Base-by-base conservation (phyloP, 2,797 vertebrate genomes). In the Sciurus carolinensis region DNA sequence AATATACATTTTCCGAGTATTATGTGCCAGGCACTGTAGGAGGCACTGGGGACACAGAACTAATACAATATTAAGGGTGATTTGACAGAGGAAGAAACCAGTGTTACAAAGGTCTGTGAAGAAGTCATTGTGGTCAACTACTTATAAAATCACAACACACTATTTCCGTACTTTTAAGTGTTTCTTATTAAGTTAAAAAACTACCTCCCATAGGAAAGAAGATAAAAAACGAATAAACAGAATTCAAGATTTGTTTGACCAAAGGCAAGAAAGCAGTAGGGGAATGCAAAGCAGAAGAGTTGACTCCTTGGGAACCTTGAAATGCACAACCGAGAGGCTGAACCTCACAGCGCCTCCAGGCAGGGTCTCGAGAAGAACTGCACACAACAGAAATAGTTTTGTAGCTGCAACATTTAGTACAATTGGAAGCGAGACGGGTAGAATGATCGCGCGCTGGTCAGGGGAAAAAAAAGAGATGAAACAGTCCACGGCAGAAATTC, bases 1-100 rank as follows among this genome's bases (percentile, higher is more conserved):
- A 85, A 82, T 91, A 85, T 72, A 75, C n/a, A 82, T 76, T 76
- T 88, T 97, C 57, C 76, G 28, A 90, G 24, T 87, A 44, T 0
- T 92, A 89, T 2, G 20, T 87, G 3, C 24, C 30, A 94, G 47
- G 36, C 30, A 50, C 22, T 83, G 7, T 36, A 72, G 8, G 39
- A 91, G 33, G 28, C 72, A 91, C 14, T 6, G 12, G 94, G 20
- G 33, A 84, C 66, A 93, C 5, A 79, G 18, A 91, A 94, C 17
- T 52, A 89, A 91, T 57, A 57, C 3, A 1, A 30, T 30, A 54
- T 62, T 79, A 85, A 73, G 36, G 12, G 69, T 72, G 15, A 92
- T 73, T 20, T 66, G 42, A 79, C 59, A 36, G 13, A 94, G 26
- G 33, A 92, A 71, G 87, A 91, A 85, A 81, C 42, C 42, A 9